Evolutionary conservation across 2,888 invertebrate genomes (phyloP).

Genomic region (Aspidiotus destructor): DNA sequence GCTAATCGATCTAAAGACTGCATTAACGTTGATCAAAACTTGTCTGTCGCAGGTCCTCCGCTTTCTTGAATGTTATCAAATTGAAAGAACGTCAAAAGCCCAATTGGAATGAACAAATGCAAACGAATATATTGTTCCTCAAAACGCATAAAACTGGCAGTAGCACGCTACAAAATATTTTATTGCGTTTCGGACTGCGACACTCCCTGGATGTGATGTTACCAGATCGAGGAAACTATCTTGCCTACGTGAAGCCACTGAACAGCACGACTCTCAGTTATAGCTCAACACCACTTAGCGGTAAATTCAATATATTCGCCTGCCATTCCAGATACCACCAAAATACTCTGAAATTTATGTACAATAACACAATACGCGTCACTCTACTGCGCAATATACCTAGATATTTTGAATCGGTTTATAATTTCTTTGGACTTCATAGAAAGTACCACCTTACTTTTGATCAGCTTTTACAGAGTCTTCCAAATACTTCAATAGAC

Average conservation of each 20-base stretch:
- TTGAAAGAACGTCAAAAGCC: too few species aligned
- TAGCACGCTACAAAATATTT: constrained; percentile 38
- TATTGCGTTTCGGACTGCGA: constrained; percentile 36
- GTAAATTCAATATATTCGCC: constrained; percentile 38
- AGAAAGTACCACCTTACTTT: constrained; percentile 2
- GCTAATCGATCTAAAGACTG: too few species aligned
- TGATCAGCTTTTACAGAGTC: not conserved
- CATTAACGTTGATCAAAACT: too few species aligned
- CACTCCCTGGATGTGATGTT: constrained; percentile 37
- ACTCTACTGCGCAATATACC: constrained; percentile 9
- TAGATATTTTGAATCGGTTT: constrained; percentile 19
- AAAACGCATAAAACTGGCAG: constrained; percentile 39
- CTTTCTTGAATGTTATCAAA: too few species aligned
- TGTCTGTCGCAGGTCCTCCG: too few species aligned
- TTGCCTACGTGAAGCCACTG: constrained; percentile 36
- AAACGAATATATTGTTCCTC: constrained; percentile 36
- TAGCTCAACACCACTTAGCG: constrained; percentile 27
- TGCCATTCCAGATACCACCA: constrained; percentile 37
- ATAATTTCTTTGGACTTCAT: constrained; percentile 3
- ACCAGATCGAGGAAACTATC: constrained; percentile 36
- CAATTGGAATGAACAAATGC: too few species aligned
- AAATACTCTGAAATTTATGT: constrained; percentile 34
- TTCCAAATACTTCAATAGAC: not conserved
- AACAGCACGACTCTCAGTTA: constrained; percentile 33
- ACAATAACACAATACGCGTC: constrained; percentile 8